Evolutionary conservation across 2,888 invertebrate species (phyloP).

Genomic region (Thysanoteuthis rhombus): DNA sequence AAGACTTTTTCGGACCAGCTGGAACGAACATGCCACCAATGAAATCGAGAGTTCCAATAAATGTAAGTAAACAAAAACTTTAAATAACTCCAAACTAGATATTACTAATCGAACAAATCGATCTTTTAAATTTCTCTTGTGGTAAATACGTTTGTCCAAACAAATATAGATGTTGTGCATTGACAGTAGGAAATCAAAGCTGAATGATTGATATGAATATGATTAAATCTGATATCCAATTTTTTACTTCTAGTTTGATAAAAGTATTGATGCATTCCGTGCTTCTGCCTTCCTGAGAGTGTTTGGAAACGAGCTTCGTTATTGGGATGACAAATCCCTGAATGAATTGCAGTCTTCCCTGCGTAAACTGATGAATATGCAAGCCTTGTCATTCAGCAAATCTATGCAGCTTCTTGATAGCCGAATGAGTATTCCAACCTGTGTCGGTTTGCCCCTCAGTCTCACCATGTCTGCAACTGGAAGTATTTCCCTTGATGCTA

Average conservation of each 20-base stretch:
- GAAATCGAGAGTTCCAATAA: neutral
- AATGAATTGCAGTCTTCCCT: neutral
- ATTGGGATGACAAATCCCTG: constrained; percentile 30
- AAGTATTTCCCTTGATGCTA: constrained; percentile 83
- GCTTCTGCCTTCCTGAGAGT: constrained; percentile 79
- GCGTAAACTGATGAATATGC: neutral
- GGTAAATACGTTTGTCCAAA: too few relatives aligned
- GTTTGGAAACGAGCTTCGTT: constrained; percentile 84
- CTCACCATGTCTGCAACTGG: constrained; percentile 87
- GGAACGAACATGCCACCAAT: neutral
- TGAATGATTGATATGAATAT: too few relatives aligned
- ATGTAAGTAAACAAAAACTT: too few relatives aligned
- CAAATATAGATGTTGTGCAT: too few relatives aligned
- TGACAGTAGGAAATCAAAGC: too few relatives aligned
- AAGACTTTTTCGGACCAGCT: constrained; percentile 62
- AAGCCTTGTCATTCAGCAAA: constrained; percentile 68
- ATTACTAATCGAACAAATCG: too few relatives aligned
- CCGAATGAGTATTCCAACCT: constrained; percentile 85
- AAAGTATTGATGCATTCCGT: constrained; percentile 48
- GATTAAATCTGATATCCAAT: too few relatives aligned
- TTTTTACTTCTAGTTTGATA: too few relatives aligned
- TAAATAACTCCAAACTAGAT: too few relatives aligned
- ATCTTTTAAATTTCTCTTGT: too few relatives aligned
- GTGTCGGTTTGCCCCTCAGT: constrained; percentile 85
- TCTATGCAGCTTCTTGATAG: constrained; percentile 87